These are phyloP conservation scores for Leptinotarsa haldemani DNA, from an alignment of 2,888 invertebrate genomes.

Conservation along the genomic window DNA sequence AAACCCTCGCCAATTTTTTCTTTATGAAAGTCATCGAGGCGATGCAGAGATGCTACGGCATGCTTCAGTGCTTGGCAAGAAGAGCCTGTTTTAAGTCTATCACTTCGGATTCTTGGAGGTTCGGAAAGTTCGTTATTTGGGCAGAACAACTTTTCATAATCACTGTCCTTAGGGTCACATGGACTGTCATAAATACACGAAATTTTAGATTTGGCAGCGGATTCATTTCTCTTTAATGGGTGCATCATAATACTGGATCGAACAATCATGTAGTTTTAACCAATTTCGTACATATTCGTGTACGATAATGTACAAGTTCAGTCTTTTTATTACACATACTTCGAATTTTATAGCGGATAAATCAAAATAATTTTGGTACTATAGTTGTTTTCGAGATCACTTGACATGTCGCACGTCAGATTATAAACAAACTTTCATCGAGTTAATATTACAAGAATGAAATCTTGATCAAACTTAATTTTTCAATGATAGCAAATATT, in stretches of 20 bases:
- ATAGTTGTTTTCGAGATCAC: constrained; percentile 24
- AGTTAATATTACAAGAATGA: background rate
- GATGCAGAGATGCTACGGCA: constrained; percentile 91
- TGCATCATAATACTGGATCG: constrained; percentile 55
- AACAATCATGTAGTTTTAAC: constrained; percentile 62
- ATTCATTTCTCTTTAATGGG: constrained; percentile 57
- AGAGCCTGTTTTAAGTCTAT: constrained; percentile 75
- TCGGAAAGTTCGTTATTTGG: constrained; percentile 65
- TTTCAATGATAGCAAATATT: background rate
- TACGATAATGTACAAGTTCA: constrained; percentile 53
- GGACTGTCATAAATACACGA: constrained; percentile 64
- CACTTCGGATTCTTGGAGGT: constrained; percentile 63
- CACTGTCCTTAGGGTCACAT: constrained; percentile 63
- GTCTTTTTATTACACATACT: constrained; percentile 57
- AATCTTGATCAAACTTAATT: background rate
- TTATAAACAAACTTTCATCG: constrained; percentile 38
- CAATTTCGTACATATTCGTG: constrained; percentile 65
- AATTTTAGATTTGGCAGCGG: constrained; percentile 54
- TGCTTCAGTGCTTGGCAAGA: constrained; percentile 92
- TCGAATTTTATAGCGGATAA: constrained; percentile 43
- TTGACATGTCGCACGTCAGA: constrained; percentile 44
- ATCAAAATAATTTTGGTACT: constrained; percentile 28
- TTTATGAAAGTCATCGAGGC: constrained; percentile 92
- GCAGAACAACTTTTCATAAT: constrained; percentile 62
- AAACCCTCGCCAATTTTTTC: constrained; percentile 96